Evolutionary conservation across 2,888 invertebrate genomes (phyloP).

Genomic region (Apamea epomidion): DNA sequence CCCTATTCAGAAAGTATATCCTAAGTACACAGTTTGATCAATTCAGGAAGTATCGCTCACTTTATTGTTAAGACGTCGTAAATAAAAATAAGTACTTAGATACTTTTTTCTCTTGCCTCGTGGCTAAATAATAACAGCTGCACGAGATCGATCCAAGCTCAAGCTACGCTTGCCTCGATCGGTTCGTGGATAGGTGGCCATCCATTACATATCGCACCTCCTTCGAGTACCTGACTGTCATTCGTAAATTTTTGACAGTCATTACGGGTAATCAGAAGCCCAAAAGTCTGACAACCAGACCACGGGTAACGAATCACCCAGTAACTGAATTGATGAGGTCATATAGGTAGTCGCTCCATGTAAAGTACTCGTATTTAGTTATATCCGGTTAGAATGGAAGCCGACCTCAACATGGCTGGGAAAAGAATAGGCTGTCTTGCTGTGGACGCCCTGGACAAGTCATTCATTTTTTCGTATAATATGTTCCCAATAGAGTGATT

Average conservation of each 20-base stretch:
- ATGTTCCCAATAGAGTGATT: not conserved
- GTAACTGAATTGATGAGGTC: not conserved
- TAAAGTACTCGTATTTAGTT: not conserved
- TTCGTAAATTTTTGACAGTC: not conserved
- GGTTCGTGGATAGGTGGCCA: not conserved
- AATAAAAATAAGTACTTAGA: not conserved
- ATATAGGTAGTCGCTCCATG: not conserved
- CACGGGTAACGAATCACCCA: not conserved
- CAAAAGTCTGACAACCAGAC: not conserved
- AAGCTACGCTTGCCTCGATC: not conserved
- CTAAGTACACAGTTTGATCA: not conserved
- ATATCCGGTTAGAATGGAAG: not conserved
- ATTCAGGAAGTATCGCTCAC: not conserved
- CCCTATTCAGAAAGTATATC: no score
- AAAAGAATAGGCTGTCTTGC: no score
- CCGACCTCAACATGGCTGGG: not conserved
- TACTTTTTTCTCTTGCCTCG: not conserved
- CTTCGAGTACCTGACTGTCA: not conserved
- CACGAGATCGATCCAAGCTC: not conserved
- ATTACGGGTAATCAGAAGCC: not conserved
- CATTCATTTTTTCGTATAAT: not conserved
- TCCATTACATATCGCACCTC: not conserved
- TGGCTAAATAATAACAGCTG: not conserved
- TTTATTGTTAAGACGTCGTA: not conserved
- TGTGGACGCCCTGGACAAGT: not conserved